These are phyloP conservation scores for Seira ritae DNA, from an alignment of 2,888 invertebrate genomes.

Conservation along the genomic window DNA sequence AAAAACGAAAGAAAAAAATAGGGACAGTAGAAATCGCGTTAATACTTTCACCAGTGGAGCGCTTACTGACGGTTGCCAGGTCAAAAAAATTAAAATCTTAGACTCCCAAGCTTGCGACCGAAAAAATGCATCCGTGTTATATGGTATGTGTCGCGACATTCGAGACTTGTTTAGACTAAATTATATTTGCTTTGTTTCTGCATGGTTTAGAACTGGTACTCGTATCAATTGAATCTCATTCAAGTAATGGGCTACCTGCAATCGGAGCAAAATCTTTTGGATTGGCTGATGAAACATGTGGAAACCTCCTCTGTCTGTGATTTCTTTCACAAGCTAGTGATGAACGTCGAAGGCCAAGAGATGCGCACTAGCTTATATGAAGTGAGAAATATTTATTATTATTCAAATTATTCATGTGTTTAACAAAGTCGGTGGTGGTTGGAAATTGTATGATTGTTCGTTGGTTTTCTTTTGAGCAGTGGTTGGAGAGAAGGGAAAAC, in stretches of 20 bases:
- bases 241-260: conserved; percentile 94
- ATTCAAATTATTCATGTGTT: too few relatives aligned
- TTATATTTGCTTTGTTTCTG: too few relatives aligned
- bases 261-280: conserved; percentile 89
- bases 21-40: too few relatives aligned
- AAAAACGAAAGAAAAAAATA: too few relatives aligned
- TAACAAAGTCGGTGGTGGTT: not conserved
- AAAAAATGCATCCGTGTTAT: too few relatives aligned
- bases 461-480: conserved; percentile 79
- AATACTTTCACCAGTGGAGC: too few relatives aligned
- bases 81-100: too few relatives aligned
- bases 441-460: not conserved
- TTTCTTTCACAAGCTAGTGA: conserved; percentile 89
- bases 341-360: conserved; percentile 86
- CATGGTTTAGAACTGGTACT: conserved; percentile 93
- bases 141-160: too few relatives aligned
- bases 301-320: conserved; percentile 97
- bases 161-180: too few relatives aligned
- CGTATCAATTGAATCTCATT: conserved; percentile 93
- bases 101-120: too few relatives aligned
- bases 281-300: conserved; percentile 90
- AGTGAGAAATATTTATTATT: too few relatives aligned
- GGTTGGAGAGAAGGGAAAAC: conserved; percentile 89
- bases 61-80: too few relatives aligned
- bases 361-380: conserved; percentile 83